Conservation (phyloP, 2,888 invertebrate species). For the Drosophila subsilvestris region DNA sequence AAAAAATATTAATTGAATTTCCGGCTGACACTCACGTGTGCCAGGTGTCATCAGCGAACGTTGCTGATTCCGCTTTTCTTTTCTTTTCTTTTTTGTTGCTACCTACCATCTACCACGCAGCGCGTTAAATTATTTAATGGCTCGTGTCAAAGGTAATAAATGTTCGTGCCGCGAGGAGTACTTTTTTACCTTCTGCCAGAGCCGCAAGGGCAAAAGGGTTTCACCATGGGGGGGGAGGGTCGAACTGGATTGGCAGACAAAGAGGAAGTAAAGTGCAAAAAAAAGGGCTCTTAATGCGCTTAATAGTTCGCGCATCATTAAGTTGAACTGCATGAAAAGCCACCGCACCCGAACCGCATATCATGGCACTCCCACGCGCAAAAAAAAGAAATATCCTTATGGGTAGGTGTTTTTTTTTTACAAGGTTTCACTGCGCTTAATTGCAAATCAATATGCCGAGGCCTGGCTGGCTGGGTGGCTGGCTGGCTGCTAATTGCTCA, state of each 20-base stretch:
- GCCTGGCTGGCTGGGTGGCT: slow-evolving; percentile 12
- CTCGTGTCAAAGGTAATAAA: slow-evolving; percentile 74
- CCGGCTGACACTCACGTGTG: slow-evolving; percentile 40
- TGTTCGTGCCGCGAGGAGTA: slow-evolving; percentile 45
- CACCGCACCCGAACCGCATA: slow-evolving; percentile 4
- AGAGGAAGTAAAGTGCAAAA: slow-evolving; percentile 25
- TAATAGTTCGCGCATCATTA: slow-evolving; percentile 78
- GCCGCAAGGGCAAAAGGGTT: slow-evolving; percentile 23
- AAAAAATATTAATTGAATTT: slow-evolving; percentile 69
- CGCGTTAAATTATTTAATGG: slow-evolving; percentile 70
- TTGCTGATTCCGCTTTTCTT: slow-evolving; percentile 15
- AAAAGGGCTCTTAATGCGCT: slow-evolving; percentile 63
- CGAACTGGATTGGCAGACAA: slow-evolving; percentile 1
- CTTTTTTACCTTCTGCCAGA: slow-evolving; percentile 36
- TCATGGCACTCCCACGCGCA: slow-evolving; percentile 2
- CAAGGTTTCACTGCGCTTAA: slow-evolving; percentile 51
- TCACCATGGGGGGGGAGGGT: background rate
- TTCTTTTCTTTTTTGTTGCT: too few relatives aligned
- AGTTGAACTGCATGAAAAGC: slow-evolving; percentile 63
- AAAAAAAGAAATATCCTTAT: slow-evolving; percentile 35
- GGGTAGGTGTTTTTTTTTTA: slow-evolving; percentile 31
- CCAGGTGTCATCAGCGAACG: slow-evolving; percentile 38
- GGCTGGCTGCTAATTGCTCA: slow-evolving; percentile 61
- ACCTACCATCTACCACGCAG: slow-evolving; percentile 25
- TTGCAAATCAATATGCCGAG: slow-evolving; percentile 70